Evolutionary conservation across 1,140 invertebrate genomes (phyloP), one percentile per base, ranked within the genome.

Genomic region (Notospermus geniculatus): DNA sequence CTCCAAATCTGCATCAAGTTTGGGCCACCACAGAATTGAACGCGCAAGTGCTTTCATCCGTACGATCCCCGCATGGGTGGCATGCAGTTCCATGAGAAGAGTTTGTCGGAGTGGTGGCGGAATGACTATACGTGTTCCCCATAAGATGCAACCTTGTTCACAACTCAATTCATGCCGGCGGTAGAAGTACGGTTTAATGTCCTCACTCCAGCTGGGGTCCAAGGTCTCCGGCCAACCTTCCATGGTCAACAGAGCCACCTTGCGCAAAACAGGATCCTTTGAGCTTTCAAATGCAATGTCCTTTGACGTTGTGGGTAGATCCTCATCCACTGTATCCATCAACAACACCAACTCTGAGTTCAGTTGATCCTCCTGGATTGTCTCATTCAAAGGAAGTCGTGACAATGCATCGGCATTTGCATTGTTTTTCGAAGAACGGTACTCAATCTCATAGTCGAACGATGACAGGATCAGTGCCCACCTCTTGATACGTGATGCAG

Each of bases 1-100:
- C 53, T 74, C 72, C 11, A 85, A 79, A 22, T 83, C 77, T 25
- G 61, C 30, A 60, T 86, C 80, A 0, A 85, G 73, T 2, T 67
- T 67, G 19, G 75, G 77, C 82, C 82, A 86, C 81, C 81, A 85
- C 4, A 84, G 74, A 64, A 85, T 81, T 4, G 64, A 67, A 17
- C 83, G 58, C 2, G 85, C 70, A 23, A 84, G 50, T 4, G 71
- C 66, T 70, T 86, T 86, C 83, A 85, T 86, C 0, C 69, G 71
- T 0, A 76, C 75, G 11, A 84, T 79, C 9, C 84, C 83, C 4
- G 77, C 76, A 67, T 86, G 84, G 2, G 76, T 78, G 17, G 57
- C 55, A 67, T 85, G 83, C 23, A 84, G 66, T 58, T 77, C 69
- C n/a, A 75, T 57, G 1, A 83, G 59, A 1, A 83, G 65, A 46